These are phyloP conservation scores for Caenorhabditis latens DNA, from an alignment of 1,140 invertebrate species.

Conservation along the genomic window DNA sequence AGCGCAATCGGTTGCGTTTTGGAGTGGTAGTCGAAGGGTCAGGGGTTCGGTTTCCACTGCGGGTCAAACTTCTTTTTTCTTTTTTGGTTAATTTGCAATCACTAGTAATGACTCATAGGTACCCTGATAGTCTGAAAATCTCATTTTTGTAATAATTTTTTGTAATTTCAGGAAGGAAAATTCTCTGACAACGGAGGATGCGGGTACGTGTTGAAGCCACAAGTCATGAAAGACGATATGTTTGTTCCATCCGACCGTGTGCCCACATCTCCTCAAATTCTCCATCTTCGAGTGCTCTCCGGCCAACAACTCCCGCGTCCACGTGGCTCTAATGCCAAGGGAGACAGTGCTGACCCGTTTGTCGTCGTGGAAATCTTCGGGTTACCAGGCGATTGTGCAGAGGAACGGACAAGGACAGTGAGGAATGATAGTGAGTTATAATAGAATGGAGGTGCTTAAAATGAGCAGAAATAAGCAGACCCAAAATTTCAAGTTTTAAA, in stretches of 20 bases:
- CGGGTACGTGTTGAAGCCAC: conserved; percentile 83
- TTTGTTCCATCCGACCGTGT: conserved; percentile 81
- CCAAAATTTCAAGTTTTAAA: too few species aligned
- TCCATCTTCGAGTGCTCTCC: conserved; percentile 81
- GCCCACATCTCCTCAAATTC: conserved; percentile 79
- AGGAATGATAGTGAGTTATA: conserved; percentile 81
- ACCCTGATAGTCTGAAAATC: too few species aligned
- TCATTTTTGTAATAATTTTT: not conserved
- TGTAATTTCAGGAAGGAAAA: conserved; percentile 80
- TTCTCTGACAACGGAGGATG: conserved; percentile 83
- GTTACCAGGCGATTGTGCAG: conserved; percentile 82
- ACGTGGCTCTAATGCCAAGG: conserved; percentile 81
- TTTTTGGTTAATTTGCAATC: too few species aligned
- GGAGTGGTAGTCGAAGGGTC: too few species aligned
- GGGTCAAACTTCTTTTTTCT: too few species aligned
- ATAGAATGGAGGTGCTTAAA: too few species aligned
- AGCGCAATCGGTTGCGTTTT: too few species aligned
- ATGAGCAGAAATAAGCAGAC: too few species aligned
- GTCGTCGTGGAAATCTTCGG: conserved; percentile 83
- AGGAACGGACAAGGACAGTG: conserved; percentile 82
- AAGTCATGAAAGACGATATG: conserved; percentile 80
- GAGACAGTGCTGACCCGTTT: conserved; percentile 81
- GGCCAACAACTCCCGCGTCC: conserved; percentile 83
- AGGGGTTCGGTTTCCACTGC: too few species aligned
- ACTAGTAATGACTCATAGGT: too few species aligned